A percentile compares a stretch with the other conserved stretches of the same genome.
Evolutionary conservation across 1,140 invertebrate species (phyloP).

Genomic region (Myzus persicae): DNA sequence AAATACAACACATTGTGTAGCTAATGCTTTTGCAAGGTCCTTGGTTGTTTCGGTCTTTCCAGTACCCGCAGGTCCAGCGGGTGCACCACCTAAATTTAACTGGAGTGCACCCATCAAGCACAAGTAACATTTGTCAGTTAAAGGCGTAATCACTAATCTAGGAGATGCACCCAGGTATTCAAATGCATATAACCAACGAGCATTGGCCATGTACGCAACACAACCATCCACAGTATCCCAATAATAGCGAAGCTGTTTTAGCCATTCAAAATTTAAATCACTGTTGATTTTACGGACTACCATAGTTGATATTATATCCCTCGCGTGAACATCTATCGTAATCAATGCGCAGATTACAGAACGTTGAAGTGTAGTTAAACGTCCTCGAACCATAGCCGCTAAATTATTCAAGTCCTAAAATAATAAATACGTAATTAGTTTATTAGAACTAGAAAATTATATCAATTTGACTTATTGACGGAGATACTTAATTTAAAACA

Average conservation of each 20-base stretch:
- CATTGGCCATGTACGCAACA: conserved; percentile 74
- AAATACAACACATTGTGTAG: conserved; percentile 89
- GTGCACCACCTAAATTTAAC: conserved; percentile 82
- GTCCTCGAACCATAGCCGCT: conserved; percentile 77
- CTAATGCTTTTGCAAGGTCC: conserved; percentile 86
- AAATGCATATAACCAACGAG: conserved; percentile 80
- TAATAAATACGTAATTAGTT: conserved; percentile 66
- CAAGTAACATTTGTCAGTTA: conserved; percentile 87
- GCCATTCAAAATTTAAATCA: conserved; percentile 88
- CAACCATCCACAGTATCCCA: conserved; percentile 78
- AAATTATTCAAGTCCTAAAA: conserved; percentile 79
- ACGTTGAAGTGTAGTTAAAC: conserved; percentile 74
- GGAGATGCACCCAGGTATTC: conserved; percentile 89
- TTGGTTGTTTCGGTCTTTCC: conserved; percentile 96
- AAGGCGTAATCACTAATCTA: conserved; percentile 80
- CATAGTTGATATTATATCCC: conserved; percentile 82
- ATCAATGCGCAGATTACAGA: conserved; percentile 73
- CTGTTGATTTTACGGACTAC: conserved; percentile 71
- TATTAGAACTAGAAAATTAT: conserved; percentile 66
- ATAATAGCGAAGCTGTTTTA: conserved; percentile 91
- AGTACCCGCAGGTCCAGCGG: conserved; percentile 86
- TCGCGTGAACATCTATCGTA: conserved; percentile 68
- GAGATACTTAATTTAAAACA: conserved; percentile 48
- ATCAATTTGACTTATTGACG: not conserved
- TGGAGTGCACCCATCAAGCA: conserved; percentile 88